Evolutionary conservation across 2,888 invertebrate genomes (phyloP).

Genomic region (Xylophagus ater): DNA sequence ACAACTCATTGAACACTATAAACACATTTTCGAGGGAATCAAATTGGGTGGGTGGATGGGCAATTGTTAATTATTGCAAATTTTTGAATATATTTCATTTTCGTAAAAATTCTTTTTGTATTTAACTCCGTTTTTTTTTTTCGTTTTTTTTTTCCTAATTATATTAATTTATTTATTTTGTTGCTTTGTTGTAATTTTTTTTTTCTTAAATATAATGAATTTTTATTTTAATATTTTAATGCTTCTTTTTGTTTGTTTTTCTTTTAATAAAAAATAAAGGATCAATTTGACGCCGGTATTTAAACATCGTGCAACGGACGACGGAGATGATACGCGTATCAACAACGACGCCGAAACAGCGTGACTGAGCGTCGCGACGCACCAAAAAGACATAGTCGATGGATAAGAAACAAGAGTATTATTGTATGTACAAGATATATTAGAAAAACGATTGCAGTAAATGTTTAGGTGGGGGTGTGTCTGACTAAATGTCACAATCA

Average conservation of each 20-base stretch:
- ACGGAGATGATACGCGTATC: conserved; percentile 21
- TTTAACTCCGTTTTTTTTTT: not conserved
- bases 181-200: conserved; percentile 5
- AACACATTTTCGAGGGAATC: too few species aligned
- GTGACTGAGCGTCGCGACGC: conserved; percentile 22
- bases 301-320: conserved; percentile 20
- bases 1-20: too few species aligned
- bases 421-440: too few species aligned
- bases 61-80: too few species aligned
- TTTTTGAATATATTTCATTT: conserved; percentile 3
- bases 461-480: conserved; percentile 17
- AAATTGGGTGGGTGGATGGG: too few species aligned
- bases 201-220: conserved; percentile 12
- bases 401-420: conserved; percentile 12
- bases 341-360: conserved; percentile 23
- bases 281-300: conserved; percentile 18
- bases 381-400: conserved; percentile 20
- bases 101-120: not conserved
- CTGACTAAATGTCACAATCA: conserved; percentile 8
- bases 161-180: not conserved
- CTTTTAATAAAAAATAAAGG: conserved; percentile 15
- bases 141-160: not conserved
- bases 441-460: conserved; percentile 10
- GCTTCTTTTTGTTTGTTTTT: conserved; percentile 2
- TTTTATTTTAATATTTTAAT: conserved; percentile 1